Base-by-base conservation (phyloP, 2,113 vertebrate genomes). In the Microtus pennsylvanicus region DNA sequence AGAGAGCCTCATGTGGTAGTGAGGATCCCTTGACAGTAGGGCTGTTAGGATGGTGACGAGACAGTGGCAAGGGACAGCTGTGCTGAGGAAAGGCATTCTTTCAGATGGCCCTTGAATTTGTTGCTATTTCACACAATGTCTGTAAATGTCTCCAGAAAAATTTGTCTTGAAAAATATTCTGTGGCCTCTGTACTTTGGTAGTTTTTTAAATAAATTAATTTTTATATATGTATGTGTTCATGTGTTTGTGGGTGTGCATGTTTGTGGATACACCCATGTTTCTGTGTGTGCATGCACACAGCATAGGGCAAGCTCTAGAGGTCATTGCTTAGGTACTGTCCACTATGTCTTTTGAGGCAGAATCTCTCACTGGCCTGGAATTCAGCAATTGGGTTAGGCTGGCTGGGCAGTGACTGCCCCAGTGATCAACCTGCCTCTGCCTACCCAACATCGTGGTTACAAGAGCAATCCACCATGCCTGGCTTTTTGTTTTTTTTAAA, bases 31-130 rank as follows among this genome's bases (percentile, higher is more conserved):
- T 4, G 11, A 74, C 30, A 61, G 50, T 4, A 17, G 74, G 47
- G 77, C 89, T 87, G 87, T 98, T 95, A 91, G 96, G 97, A 38
- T 72, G 97, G 28, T 95, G 96, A 98, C 89, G 94, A 96, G 58
- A 95, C 97, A 92, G 91, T 88, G 95, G 65, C 72, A 94, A 97
- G 61, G 65, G 97, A 81, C 50, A 78, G 78, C 77, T 97, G 77
- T 90, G 76, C 93, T 90, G 42, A 93, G 63, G 86, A 86, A 50
- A 30, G 74, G 94, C 80, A 75, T 94, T 92, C 96, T 87, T 96
- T 90, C 63, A 42, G 83, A 96, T 95, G 78, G 63, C 75, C 95
- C 97, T 98, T 92, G 94, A 96, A 94, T 95, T 83, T 90, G 65
- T 93, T 88, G 19, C 3, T 96, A 94, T 81, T 97, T 94, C 61